These are phyloP conservation scores for Pterostichus niger DNA, from an alignment of 2,888 invertebrate genomes.

Conservation along the genomic window DNA sequence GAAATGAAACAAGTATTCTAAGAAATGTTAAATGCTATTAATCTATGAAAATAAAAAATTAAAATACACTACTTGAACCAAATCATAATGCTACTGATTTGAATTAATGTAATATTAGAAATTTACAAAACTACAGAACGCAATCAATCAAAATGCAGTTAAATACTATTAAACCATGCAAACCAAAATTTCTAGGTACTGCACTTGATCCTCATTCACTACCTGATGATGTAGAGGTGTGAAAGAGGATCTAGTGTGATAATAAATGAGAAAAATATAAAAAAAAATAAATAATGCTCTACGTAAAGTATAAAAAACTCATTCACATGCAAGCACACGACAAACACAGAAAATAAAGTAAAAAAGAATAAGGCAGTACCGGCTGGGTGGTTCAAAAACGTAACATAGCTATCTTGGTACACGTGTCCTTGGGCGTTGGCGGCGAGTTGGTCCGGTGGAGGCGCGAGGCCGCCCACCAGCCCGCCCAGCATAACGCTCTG, in stretches of 20 bases:
- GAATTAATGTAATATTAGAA: constrained; percentile 37
- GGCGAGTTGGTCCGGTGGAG: constrained; percentile 65
- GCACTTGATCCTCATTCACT: constrained; percentile 12
- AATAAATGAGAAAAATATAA: constrained; percentile 8
- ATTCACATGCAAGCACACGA: constrained; percentile 67
- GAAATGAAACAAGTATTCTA: constrained; percentile 54
- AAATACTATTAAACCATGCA: constrained; percentile 62
- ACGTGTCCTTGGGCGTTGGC: constrained; percentile 76
- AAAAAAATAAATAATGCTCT: constrained; percentile 60
- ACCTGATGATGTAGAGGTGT: not conserved
- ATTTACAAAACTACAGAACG: constrained; percentile 36
- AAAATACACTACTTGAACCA: constrained; percentile 35
- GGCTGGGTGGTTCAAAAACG: constrained; percentile 83
- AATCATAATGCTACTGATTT: constrained; percentile 38
- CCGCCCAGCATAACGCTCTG: constrained; percentile 69
- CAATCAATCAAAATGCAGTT: constrained; percentile 55
- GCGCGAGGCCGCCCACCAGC: constrained; percentile 71
- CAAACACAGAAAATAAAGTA: constrained; percentile 68
- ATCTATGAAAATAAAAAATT: constrained; percentile 24
- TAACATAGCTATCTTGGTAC: constrained; percentile 85
- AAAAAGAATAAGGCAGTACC: constrained; percentile 76
- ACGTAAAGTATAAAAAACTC: constrained; percentile 53
- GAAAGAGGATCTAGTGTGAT: not conserved
- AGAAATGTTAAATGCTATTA: constrained; percentile 57
- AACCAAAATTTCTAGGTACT: constrained; percentile 54